Conservation (phyloP, 2,113 vertebrate genomes). For the Taurulus bubalis region DNA sequence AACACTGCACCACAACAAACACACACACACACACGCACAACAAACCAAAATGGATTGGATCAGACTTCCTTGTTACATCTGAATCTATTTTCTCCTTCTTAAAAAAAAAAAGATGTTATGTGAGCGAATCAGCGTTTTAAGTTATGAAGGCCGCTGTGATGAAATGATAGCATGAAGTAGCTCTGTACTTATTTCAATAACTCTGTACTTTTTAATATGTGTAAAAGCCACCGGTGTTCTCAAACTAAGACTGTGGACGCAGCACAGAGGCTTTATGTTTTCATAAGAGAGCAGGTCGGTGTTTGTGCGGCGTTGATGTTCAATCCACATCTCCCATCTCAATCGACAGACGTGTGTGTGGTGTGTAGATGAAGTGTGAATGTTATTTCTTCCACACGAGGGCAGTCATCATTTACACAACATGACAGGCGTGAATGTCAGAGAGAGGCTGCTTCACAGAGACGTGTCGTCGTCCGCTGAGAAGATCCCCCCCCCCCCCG, state of each 20-base stretch:
- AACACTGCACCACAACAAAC: not conserved
- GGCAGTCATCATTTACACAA: constrained; percentile 76
- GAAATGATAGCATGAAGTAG: not conserved
- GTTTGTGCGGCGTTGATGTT: too few species aligned
- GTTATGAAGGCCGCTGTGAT: not conserved
- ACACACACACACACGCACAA: not conserved
- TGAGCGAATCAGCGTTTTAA: not conserved
- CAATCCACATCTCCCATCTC: not conserved
- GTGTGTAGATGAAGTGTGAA: not conserved
- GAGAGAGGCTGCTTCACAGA: not conserved
- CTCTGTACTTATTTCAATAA: not conserved
- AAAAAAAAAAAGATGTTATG: too few species aligned
- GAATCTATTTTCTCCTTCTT: too few species aligned
- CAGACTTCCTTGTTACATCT: not conserved
- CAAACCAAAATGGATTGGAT: not conserved
- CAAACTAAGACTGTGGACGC: not conserved
- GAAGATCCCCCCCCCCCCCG: not conserved
- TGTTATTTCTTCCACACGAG: constrained; percentile 71
- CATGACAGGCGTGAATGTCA: constrained; percentile 23
- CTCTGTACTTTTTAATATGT: not conserved
- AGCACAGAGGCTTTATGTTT: not conserved
- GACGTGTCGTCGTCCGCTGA: not conserved
- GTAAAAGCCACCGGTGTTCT: not conserved
- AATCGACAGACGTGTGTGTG: not conserved
- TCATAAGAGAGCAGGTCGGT: too few species aligned